A percentile compares a stretch with the other conserved stretches of the same genome.
These are phyloP conservation scores for Ganaspis sp. DNA, from an alignment of 1,140 invertebrate genomes.

Conservation along the genomic window DNA sequence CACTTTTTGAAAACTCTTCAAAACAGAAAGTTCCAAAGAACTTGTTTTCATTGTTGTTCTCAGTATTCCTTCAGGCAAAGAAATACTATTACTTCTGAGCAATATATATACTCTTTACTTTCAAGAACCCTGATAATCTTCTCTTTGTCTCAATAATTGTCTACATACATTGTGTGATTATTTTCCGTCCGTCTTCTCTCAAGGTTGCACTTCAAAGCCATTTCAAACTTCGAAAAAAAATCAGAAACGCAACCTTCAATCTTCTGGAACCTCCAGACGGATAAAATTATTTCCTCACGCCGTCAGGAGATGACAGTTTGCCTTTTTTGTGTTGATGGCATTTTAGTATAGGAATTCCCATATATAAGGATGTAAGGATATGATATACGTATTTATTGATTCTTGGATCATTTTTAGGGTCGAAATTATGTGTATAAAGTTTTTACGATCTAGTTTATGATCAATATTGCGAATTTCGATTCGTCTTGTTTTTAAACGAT, in stretches of 20 bases:
- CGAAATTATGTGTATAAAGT: no score
- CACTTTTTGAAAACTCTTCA: not conserved
- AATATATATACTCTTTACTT: not conserved
- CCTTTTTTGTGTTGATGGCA: no score
- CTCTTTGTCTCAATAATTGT: conserved; percentile 1
- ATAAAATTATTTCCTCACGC: no score
- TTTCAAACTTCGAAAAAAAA: not conserved
- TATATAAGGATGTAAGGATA: no score
- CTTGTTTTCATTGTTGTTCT: not conserved
- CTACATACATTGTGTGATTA: not conserved
- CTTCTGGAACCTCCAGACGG: not conserved
- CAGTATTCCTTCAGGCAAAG: not conserved
- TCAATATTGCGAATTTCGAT: no score
- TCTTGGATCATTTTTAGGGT: no score
- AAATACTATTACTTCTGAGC: no score
- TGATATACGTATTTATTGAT: no score
- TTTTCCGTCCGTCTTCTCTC: not conserved
- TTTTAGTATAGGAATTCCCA: no score
- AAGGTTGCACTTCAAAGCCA: conserved; percentile 2
- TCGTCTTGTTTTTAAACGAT: no score
- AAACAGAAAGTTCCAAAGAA: not conserved
- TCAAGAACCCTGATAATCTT: not conserved
- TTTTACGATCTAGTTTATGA: no score
- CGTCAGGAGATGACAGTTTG: no score
- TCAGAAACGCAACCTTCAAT: conserved; percentile 1